Conservation (phyloP, 2,797 vertebrate species). For the Lagodon rhomboides region DNA sequence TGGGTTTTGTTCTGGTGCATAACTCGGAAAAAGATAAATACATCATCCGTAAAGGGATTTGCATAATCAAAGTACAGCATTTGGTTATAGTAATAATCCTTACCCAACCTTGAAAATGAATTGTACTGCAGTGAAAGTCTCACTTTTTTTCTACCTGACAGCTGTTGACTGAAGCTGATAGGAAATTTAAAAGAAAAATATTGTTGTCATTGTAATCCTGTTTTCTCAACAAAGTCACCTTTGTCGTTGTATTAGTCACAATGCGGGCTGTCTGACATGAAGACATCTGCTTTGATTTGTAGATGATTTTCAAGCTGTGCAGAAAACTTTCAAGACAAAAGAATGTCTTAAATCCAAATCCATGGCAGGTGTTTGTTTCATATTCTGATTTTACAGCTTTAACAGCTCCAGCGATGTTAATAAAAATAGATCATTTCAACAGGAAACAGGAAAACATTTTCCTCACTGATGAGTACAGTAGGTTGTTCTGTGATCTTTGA, state of each 20-base stretch:
- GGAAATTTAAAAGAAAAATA: constrained; percentile 1
- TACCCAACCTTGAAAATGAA: constrained; percentile 34
- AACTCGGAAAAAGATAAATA: constrained; percentile 7
- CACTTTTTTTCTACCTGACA: constrained; percentile 14
- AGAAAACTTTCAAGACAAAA: constrained; percentile 3
- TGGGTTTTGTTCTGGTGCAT: constrained; percentile 10
- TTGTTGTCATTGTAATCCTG: constrained; percentile 10
- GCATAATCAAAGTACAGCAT: constrained; percentile 38
- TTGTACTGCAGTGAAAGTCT: constrained; percentile 30
- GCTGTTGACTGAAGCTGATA: not conserved
- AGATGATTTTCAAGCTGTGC: constrained; percentile 17
- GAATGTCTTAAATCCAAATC: not conserved
- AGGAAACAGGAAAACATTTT: too few relatives aligned
- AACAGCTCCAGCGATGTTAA: not conserved
- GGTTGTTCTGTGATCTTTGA: not conserved
- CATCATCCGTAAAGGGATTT: constrained; percentile 17
- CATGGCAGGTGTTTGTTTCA: not conserved
- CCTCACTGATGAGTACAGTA: not conserved
- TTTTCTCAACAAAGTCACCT: constrained; percentile 9
- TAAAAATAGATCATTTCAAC: not conserved
- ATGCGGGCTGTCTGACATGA: constrained; percentile 9
- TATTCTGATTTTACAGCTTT: constrained; percentile 7
- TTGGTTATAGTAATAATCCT: constrained; percentile 15
- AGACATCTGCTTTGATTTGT: constrained; percentile 18
- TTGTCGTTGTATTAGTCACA: constrained; percentile 15